These are phyloP conservation scores for Chelonoidis abingdonii DNA, from an alignment of 2,113 vertebrate species.

Conservation along the genomic window DNA sequence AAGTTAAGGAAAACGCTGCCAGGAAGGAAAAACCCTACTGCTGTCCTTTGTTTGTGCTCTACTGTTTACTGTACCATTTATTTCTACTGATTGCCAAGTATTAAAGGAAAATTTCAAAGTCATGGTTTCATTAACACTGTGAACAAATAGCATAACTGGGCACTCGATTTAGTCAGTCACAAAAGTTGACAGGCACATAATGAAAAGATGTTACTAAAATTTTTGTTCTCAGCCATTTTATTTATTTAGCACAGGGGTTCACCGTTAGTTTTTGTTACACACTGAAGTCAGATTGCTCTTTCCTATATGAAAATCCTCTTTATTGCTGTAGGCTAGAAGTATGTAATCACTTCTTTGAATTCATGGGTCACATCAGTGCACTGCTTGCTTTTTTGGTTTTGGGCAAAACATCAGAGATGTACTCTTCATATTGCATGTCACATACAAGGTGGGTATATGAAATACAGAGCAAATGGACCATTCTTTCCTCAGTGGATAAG, in stretches of 20 bases:
- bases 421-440: background rate
- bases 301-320: background rate
- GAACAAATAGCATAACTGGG: background rate
- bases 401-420: background rate
- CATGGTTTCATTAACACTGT: background rate
- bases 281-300: background rate
- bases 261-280: background rate
- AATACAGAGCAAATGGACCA: background rate
- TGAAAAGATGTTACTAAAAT: background rate
- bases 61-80: background rate
- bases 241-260: background rate
- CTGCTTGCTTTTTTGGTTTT: background rate
- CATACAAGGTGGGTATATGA: background rate
- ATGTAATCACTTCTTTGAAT: background rate
- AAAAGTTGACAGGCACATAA: background rate
- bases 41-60: background rate
- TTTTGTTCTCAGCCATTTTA: background rate
- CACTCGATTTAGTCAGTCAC: background rate
- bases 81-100: background rate
- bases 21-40: background rate
- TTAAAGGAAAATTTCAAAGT: background rate
- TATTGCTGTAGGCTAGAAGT: background rate
- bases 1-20: background rate
- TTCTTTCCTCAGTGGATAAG: background rate
- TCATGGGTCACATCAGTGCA: background rate